These are phyloP conservation scores for Tragelaphus imberbis DNA, from an alignment of 2,113 vertebrate genomes.

Conservation along the genomic window DNA sequence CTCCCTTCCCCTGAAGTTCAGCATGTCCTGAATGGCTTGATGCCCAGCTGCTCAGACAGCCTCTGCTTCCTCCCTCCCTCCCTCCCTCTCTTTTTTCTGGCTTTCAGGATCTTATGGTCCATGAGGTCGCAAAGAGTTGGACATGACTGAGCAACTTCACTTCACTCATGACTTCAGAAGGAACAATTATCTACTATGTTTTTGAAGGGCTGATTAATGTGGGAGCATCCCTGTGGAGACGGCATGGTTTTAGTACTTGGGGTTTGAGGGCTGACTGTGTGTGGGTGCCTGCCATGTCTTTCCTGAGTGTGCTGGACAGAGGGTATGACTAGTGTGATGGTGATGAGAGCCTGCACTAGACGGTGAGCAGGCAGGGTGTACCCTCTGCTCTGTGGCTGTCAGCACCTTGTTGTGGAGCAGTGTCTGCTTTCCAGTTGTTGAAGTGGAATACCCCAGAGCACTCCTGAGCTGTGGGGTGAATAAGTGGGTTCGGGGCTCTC, in stretches of 20 bases:
- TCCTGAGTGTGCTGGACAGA: neutral
- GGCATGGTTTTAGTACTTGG: neutral
- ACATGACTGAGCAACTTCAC: neutral
- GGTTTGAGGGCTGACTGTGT: neutral
- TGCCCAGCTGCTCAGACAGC: neutral
- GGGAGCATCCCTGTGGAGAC: neutral
- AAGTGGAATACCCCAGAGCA: neutral
- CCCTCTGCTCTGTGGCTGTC: neutral
- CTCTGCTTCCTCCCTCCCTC: neutral
- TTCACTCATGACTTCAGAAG: neutral
- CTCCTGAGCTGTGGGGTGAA: neutral
- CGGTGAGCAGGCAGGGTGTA: neutral
- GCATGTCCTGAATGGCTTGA: neutral
- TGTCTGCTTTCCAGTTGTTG: neutral
- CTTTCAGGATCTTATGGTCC: neutral
- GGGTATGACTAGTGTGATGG: neutral
- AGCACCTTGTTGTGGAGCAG: fast-evolving
- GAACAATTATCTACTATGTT: neutral
- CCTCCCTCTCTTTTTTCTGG: neutral
- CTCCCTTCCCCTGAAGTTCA: neutral
- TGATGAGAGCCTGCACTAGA: neutral
- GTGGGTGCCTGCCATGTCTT: neutral
- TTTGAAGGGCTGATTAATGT: neutral
- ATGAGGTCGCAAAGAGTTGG: neutral
- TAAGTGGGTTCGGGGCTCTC: neutral